Evolutionary conservation across 92 coral and sea anemone species (phyloP), one percentile per base, ranked within the genome.

Genomic region (Heliopora coerulea): DNA sequence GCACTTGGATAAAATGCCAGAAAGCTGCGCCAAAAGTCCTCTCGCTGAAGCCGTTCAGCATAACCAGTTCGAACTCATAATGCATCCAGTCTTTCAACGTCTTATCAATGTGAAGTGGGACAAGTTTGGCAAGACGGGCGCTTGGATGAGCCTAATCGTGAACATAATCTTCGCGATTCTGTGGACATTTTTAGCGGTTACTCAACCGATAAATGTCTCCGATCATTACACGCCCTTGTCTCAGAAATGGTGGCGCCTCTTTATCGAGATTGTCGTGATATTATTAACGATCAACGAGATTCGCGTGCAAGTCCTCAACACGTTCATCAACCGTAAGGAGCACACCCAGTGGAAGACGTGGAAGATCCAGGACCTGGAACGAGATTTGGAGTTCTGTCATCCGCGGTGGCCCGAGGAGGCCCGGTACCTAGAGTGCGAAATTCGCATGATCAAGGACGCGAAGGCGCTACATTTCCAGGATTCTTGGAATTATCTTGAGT

Each of bases 341-440:
- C 90, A 87, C 73, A 77, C 87, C 18, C 66, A 81, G 20, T 92
- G 97, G 97, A 82, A 80, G 32, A 82, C 82, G 60, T 92, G 97
- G 97, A 84, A 91, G 59, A 96, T 89, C 65, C 64, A 70, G 2
- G 92, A 92, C 29, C 82, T 92, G 19, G 83, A 88, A 25, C 64
- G 90, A 62, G 97, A 92, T 21, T 59, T 92, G 50, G 93, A 82
- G 72, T 80, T 60, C 84, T 92, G 97, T 57, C 97, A 92, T 73
- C 97, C 97, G 74, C 78, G 97, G 25, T 92, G 97, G 97, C 97
- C 97, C 62, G 97, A 96, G 59, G 97, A 92, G 81, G 86, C 96
- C 58, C 8, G 88, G 30, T 92, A 92, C 74, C 70, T 92, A 14
- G 91, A 87, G 91, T 96, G 91, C 52, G 97, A 92, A 73, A 87